phyloP scores from a whole-genome alignment of 2,888 invertebrate species.

The Epistrophe eligans region DNA sequence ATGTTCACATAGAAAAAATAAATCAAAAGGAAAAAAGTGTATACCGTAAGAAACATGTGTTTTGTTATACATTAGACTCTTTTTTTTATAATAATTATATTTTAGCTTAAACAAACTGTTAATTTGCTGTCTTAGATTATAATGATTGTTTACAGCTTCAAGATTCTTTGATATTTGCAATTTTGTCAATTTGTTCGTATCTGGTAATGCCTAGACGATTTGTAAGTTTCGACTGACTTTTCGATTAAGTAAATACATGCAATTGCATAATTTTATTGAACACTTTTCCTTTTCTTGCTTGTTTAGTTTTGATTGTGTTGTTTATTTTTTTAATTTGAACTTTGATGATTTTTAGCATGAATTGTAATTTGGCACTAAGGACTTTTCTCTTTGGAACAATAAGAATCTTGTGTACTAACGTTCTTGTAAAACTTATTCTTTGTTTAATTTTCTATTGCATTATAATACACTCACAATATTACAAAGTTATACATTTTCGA shows the following conservation, averaged over 20 bases:
- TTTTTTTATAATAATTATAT: slow-evolving; percentile 20
- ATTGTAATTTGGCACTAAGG: neutral
- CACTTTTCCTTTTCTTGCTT: neutral
- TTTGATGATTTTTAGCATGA: slow-evolving; percentile 17
- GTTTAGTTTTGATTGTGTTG: slow-evolving; percentile 15
- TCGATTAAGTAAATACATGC: slow-evolving; percentile 39
- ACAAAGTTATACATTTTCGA: slow-evolving; percentile 37
- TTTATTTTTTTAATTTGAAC: neutral
- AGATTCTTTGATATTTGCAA: slow-evolving; percentile 10
- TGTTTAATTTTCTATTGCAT: neutral
- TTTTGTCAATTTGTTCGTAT: slow-evolving; percentile 22
- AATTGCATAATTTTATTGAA: slow-evolving; percentile 5
- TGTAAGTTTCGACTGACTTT: slow-evolving; percentile 26
- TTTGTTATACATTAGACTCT: slow-evolving; percentile 42
- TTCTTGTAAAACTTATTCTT: neutral
- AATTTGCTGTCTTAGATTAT: slow-evolving; percentile 43
- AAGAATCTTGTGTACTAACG: neutral
- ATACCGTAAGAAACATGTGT: slow-evolving; percentile 40
- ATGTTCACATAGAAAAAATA: slow-evolving; percentile 29
- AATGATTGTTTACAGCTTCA: slow-evolving; percentile 35
- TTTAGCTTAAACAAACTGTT: slow-evolving; percentile 40
- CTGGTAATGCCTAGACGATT: slow-evolving; percentile 31
- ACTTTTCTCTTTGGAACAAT: neutral
- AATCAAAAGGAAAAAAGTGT: slow-evolving; percentile 49
- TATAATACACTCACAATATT: slow-evolving; percentile 18